Evolutionary conservation across 1,140 invertebrate genomes (phyloP).

Genomic region (Drosophila insularis): DNA sequence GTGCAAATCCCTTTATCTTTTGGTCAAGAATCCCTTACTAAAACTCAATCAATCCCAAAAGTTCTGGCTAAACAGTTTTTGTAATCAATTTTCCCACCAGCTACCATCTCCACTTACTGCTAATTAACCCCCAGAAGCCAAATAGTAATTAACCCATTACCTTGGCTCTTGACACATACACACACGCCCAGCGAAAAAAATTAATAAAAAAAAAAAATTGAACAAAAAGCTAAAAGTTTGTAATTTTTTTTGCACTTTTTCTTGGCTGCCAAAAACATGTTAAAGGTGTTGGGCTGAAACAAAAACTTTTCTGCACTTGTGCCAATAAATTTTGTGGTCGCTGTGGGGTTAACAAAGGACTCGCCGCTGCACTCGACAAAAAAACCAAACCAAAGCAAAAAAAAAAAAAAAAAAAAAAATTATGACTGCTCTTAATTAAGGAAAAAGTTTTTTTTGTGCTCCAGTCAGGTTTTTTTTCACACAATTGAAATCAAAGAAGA

Average conservation of each 20-base stretch:
- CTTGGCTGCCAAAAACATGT: slow-evolving; percentile 68
- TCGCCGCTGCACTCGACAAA: background rate
- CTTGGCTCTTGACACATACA: slow-evolving; percentile 43
- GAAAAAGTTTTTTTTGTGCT: slow-evolving; percentile 52
- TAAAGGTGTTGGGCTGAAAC: slow-evolving; percentile 66
- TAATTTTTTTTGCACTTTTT: slow-evolving; percentile 46
- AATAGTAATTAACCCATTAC: slow-evolving; percentile 71
- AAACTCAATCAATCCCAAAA: slow-evolving; percentile 10
- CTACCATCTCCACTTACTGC: slow-evolving; percentile 37
- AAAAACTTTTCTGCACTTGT: slow-evolving; percentile 67
- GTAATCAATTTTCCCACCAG: slow-evolving; percentile 48
- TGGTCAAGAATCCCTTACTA: too few relatives aligned
- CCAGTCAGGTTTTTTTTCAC: background rate
- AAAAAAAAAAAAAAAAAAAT: slow-evolving; percentile 29
- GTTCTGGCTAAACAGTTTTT: slow-evolving; percentile 34
- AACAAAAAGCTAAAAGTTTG: slow-evolving; percentile 25
- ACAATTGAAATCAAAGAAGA: slow-evolving; percentile 56
- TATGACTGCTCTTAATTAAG: slow-evolving; percentile 64
- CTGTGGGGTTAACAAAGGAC: slow-evolving; percentile 62
- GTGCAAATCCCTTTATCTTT: background rate
- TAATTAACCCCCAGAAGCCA: slow-evolving; percentile 60
- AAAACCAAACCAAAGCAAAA: slow-evolving; percentile 2
- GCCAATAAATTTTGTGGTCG: slow-evolving; percentile 67
- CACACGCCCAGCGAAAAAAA: slow-evolving; percentile 12
- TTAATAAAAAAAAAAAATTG: slow-evolving; percentile 32